These are phyloP conservation scores for Nicator chloris DNA, from an alignment of 2,113 vertebrate species.

Conservation along the genomic window DNA sequence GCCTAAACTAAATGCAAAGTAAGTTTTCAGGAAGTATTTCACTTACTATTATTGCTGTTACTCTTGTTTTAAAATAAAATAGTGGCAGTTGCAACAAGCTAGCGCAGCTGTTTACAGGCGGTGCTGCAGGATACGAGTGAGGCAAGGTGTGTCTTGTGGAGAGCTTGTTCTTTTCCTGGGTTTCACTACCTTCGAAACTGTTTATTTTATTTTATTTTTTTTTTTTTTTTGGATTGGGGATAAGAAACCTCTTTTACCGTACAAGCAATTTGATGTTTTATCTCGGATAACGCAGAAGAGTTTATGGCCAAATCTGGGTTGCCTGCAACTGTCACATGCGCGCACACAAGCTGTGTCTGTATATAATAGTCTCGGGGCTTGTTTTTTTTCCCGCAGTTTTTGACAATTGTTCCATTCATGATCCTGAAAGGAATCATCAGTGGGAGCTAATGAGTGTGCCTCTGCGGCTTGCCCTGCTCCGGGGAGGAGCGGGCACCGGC, in stretches of 20 bases:
- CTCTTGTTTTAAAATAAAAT: slow-evolving; percentile 63
- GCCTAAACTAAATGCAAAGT: slow-evolving; percentile 77
- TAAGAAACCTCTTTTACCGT: neutral
- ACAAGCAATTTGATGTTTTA: slow-evolving; percentile 31
- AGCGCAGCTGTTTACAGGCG: slow-evolving; percentile 31
- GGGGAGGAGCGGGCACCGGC: slow-evolving; percentile 26
- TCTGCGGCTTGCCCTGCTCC: neutral
- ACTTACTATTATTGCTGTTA: slow-evolving; percentile 12
- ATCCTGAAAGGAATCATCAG: slow-evolving; percentile 56
- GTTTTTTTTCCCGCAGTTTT: slow-evolving; percentile 53
- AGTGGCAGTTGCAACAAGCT: slow-evolving; percentile 43
- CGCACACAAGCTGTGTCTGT: slow-evolving; percentile 44
- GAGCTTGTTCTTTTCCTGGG: neutral
- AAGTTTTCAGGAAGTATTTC: slow-evolving; percentile 77
- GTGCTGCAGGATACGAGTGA: slow-evolving; percentile 34
- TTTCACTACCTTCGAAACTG: slow-evolving; percentile 23
- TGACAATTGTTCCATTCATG: slow-evolving; percentile 63
- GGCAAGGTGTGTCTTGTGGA: slow-evolving; percentile 52
- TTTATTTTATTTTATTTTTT: neutral
- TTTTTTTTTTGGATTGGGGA: neutral
- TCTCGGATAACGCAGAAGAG: slow-evolving; percentile 31
- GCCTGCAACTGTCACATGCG: slow-evolving; percentile 59
- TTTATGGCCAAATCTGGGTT: slow-evolving; percentile 64
- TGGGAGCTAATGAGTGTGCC: slow-evolving; percentile 45
- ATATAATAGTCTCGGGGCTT: slow-evolving; percentile 34